phyloP scores from a whole-genome alignment of 1,140 invertebrate genomes.

The Heterodera carotae region DNA sequence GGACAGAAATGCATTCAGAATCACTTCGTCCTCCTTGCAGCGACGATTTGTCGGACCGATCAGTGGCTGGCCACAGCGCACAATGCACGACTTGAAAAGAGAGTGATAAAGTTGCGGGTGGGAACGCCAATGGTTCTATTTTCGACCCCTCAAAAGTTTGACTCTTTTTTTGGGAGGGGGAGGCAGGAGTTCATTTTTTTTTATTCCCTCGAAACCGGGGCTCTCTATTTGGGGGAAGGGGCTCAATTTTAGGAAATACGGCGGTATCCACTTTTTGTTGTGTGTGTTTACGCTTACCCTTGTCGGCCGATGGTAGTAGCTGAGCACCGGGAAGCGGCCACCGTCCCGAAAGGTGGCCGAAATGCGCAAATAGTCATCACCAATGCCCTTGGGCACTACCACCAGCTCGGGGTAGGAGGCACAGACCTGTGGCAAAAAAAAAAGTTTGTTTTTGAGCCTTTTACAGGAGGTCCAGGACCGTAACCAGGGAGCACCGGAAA shows the following conservation, averaged over 20 bases:
- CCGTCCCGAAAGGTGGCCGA: slow-evolving; percentile 85
- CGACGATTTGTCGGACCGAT: slow-evolving; percentile 82
- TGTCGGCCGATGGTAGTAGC: slow-evolving; percentile 85
- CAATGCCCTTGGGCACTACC: slow-evolving; percentile 86
- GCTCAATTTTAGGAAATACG: too few species aligned
- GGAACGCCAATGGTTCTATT: too few species aligned
- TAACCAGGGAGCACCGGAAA: too few species aligned
- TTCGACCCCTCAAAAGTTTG: too few species aligned
- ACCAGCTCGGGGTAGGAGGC: slow-evolving; percentile 80
- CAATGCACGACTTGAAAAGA: slow-evolving; percentile 76
- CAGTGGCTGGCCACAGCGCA: slow-evolving; percentile 88
- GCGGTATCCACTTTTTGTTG: too few species aligned
- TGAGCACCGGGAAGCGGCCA: slow-evolving; percentile 89
- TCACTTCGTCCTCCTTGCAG: slow-evolving; percentile 89
- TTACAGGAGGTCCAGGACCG: too few species aligned
- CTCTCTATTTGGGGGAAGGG: too few species aligned
- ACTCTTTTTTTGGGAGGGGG: too few species aligned
- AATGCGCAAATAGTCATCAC: slow-evolving; percentile 82
- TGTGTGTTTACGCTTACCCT: slow-evolving; percentile 73
- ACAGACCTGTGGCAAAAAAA: slow-evolving; percentile 75
- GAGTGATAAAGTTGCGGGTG: slow-evolving; percentile 17
- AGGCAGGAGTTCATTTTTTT: slow-evolving; percentile 17
- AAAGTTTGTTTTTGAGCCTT: too few species aligned
- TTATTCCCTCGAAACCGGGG: too few species aligned
- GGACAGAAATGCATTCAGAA: slow-evolving; percentile 86